phyloP scores from a whole-genome alignment of 2,888 invertebrate species.

The Drosophila prolongata region DNA sequence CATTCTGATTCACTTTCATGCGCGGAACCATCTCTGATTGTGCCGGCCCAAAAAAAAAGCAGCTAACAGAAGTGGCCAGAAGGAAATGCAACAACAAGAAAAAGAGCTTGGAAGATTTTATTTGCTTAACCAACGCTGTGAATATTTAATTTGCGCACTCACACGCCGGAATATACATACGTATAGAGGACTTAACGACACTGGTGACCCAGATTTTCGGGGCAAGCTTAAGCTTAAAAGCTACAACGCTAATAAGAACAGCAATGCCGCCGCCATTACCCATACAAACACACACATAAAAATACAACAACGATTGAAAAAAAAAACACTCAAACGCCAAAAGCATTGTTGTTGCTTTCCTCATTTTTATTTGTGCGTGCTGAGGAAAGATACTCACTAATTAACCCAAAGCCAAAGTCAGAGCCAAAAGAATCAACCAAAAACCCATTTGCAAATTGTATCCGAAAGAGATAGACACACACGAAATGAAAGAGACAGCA shows the following conservation, averaged over 20 bases:
- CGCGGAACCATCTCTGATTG: conserved; percentile 64
- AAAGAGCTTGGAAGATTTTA: conserved; percentile 63
- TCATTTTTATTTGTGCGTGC: conserved; percentile 60
- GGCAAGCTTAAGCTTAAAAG: conserved; percentile 63
- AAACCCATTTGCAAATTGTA: conserved; percentile 76
- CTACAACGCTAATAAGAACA: conserved; percentile 51
- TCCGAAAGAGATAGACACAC: conserved; percentile 28
- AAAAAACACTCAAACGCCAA: conserved; percentile 43
- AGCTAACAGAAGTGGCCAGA: conserved; percentile 44
- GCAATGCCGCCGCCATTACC: conserved; percentile 66
- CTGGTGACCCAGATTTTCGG: conserved; percentile 71
- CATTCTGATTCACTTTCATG: conserved; percentile 80
- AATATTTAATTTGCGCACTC: conserved; percentile 78
- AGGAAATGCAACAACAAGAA: conserved; percentile 48
- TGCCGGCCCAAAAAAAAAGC: conserved; percentile 34
- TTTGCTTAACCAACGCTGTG: conserved; percentile 76
- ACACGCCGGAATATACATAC: conserved; percentile 28
- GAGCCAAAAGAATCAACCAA: conserved; percentile 66
- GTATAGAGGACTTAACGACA: conserved; percentile 67
- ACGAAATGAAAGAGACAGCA: neutral
- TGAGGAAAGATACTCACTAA: conserved; percentile 77
- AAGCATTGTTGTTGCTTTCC: conserved; percentile 52
- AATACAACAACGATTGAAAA: conserved; percentile 25
- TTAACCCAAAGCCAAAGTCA: conserved; percentile 72
- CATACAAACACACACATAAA: conserved; percentile 61